Evolutionary conservation across 2,797 vertebrate species (phyloP).

Genomic region (Pygocentrus nattereri): DNA sequence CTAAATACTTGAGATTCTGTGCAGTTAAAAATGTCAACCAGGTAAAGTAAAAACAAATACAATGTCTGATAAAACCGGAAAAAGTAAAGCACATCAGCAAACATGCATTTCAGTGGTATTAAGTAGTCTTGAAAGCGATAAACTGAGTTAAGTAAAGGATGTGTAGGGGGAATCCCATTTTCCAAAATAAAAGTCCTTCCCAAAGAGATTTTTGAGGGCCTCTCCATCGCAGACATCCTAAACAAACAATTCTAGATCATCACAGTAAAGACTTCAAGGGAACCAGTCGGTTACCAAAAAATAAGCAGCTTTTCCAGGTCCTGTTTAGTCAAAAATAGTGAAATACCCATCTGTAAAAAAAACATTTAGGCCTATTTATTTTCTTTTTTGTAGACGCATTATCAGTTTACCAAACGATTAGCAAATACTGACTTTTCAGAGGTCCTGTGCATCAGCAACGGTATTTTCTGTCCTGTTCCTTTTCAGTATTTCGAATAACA

Average conservation of each 20-base stretch:
- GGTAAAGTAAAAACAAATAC: not conserved
- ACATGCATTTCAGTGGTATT: not conserved
- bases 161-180: not conserved
- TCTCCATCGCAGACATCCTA: not conserved
- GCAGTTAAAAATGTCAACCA: not conserved
- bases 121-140: not conserved
- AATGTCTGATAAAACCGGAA: not conserved
- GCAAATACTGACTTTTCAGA: not conserved
- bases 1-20: not conserved
- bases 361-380: not conserved
- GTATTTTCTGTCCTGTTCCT: not conserved
- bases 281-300: constrained; percentile 21
- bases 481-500: not conserved
- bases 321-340: constrained; percentile 32
- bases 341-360: constrained; percentile 17
- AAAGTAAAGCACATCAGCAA: not conserved
- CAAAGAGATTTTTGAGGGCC: not conserved
- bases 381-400: not conserved
- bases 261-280: not conserved
- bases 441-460: constrained; percentile 3
- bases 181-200: constrained; percentile 15
- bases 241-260: constrained; percentile 13
- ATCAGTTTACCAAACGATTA: constrained; percentile 5
- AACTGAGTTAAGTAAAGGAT: not conserved
- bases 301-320: constrained; percentile 18